A percentile compares a stretch with the other conserved stretches of the same genome.
Evolutionary conservation across 1,140 invertebrate species (phyloP).

Genomic region (Grapholita molesta): DNA sequence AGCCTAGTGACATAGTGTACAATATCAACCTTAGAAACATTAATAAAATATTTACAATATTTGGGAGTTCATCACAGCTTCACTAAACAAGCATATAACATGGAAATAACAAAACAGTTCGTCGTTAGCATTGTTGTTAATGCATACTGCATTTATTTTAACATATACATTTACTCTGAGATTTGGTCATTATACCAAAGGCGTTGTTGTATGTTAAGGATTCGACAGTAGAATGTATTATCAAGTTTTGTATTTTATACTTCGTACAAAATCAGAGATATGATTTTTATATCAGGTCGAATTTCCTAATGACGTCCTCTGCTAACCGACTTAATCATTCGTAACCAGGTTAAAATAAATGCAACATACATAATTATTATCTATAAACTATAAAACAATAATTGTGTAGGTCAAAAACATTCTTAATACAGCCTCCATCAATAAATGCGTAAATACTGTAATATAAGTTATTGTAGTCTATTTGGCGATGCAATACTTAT

Average conservation of each 20-base stretch:
- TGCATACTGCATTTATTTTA: background rate
- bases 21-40: slow-evolving; percentile 70
- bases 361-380: slow-evolving; percentile 27
- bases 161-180: background rate
- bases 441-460: slow-evolving; percentile 75
- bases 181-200: no score
- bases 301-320: no score
- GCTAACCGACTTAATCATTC: no score
- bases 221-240: no score
- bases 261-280: no score
- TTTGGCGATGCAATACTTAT: slow-evolving; percentile 8
- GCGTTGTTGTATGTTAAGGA: no score
- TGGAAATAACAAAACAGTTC: slow-evolving; percentile 68
- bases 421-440: slow-evolving; percentile 56
- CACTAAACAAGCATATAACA: slow-evolving; percentile 75
- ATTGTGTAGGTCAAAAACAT: slow-evolving; percentile 38
- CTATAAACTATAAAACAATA: slow-evolving; percentile 72
- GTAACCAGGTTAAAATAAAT: slow-evolving; percentile 21
- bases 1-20: slow-evolving; percentile 64
- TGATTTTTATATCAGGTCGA: no score
- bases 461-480: slow-evolving; percentile 26
- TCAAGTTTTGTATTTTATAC: no score
- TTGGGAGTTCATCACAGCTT: slow-evolving; percentile 77
- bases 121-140: slow-evolving; percentile 11
- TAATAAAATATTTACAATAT: slow-evolving; percentile 76